Evolutionary conservation across 2,797 vertebrate genomes (phyloP).

Genomic region (Mastacembelus armatus): DNA sequence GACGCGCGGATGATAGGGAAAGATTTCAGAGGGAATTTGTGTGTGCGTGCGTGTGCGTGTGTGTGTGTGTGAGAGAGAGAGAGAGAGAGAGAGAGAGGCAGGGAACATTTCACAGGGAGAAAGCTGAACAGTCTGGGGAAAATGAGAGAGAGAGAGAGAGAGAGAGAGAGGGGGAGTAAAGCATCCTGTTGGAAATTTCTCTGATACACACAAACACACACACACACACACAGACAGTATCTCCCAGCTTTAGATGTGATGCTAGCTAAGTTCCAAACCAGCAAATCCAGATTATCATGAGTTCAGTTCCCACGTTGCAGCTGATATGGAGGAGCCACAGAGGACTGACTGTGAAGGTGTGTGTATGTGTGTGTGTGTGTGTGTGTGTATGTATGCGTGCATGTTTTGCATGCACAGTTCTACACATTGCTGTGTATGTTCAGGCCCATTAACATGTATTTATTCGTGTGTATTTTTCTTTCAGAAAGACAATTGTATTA

Average conservation of each 20-base stretch:
- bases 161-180: constrained; percentile 37
- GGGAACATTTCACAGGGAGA: constrained; percentile 62
- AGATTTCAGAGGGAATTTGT: constrained; percentile 61
- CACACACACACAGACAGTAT: constrained; percentile 7
- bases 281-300: constrained; percentile 75
- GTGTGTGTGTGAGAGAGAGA: constrained; percentile 1
- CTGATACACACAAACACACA: constrained; percentile 43
- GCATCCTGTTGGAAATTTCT: constrained; percentile 64
- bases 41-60: constrained; percentile 24
- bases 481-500: not conserved
- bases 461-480: not conserved
- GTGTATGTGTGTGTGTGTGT: constrained; percentile 5
- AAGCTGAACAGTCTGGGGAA: constrained; percentile 68
- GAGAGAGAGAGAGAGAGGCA: not conserved
- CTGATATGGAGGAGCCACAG: constrained; percentile 50
- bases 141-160: no score
- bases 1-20: constrained; percentile 61
- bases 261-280: constrained; percentile 62
- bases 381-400: constrained; percentile 3
- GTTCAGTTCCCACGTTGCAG: constrained; percentile 52
- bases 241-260: constrained; percentile 59
- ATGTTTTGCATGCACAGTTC: constrained; percentile 3
- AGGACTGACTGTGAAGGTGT: constrained; percentile 9
- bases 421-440: not conserved
- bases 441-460: not conserved